A percentile compares a stretch with the other conserved stretches of the same genome.
Evolutionary conservation across 1,140 invertebrate genomes (phyloP).

Genomic region (Brachionus koreanus): DNA sequence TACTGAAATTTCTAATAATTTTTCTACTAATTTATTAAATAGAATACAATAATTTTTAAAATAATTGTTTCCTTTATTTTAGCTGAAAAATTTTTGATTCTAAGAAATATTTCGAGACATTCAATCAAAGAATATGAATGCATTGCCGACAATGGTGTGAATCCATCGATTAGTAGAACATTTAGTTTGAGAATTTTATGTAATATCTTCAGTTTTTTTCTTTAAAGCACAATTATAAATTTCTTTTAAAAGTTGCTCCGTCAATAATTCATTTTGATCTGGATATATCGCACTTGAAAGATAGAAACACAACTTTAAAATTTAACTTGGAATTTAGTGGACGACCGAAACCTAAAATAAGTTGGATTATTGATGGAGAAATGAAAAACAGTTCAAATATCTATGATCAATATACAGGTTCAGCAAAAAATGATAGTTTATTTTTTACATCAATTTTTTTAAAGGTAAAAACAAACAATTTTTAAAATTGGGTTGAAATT

Average conservation of each 20-base stretch:
- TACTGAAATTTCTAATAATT: no score
- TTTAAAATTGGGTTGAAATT: neutral
- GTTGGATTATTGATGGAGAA: neutral
- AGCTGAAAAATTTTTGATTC: neutral
- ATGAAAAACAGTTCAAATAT: neutral
- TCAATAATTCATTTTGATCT: neutral
- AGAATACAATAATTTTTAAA: neutral
- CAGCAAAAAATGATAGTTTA: no score
- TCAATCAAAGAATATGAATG: conserved; percentile 33
- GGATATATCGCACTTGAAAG: neutral
- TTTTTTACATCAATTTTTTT: neutral
- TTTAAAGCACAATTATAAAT: neutral
- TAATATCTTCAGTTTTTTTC: neutral
- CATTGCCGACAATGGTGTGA: conserved; percentile 24
- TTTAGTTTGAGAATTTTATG: conserved; percentile 15
- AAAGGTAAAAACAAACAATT: neutral
- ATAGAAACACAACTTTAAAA: neutral
- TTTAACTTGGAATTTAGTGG: neutral
- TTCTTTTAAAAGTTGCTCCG: neutral
- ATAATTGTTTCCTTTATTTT: neutral
- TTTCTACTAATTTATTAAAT: neutral
- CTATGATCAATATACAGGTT: neutral
- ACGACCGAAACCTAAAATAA: neutral
- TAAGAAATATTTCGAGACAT: conserved; percentile 14
- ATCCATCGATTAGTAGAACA: conserved; percentile 19